These are phyloP conservation scores for Pseudochirops corinnae DNA, from an alignment of 2,797 vertebrate species.

Conservation along the genomic window DNA sequence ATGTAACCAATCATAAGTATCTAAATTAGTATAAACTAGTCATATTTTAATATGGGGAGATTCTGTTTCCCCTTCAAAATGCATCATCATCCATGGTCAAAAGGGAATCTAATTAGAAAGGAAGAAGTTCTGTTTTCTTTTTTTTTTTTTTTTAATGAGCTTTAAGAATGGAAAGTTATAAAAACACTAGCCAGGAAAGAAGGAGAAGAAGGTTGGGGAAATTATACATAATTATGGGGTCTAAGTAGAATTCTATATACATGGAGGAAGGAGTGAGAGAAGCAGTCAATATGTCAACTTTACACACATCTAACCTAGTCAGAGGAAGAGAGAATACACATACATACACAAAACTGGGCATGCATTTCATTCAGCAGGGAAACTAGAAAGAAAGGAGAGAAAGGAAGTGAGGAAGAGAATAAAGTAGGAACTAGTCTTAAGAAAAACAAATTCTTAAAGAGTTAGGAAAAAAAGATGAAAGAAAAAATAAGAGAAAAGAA, in stretches of 20 bases:
- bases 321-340: too few relatives aligned
- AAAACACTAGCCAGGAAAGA: too few relatives aligned
- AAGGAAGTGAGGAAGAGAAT: background rate
- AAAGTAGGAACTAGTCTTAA: background rate
- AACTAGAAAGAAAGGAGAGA: background rate
- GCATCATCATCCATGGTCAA: background rate
- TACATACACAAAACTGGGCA: too few relatives aligned
- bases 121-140: too few relatives aligned
- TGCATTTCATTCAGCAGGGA: background rate
- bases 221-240: too few relatives aligned
- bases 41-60: background rate
- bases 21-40: background rate
- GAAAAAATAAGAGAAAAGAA: background rate
- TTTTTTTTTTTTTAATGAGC: too few relatives aligned
- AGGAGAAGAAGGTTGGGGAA: too few relatives aligned
- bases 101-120: background rate
- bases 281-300: too few relatives aligned
- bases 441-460: background rate
- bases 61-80: background rate
- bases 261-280: too few relatives aligned
- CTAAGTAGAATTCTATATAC: too few relatives aligned
- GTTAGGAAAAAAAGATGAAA: background rate
- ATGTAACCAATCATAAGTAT: background rate
- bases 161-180: too few relatives aligned
- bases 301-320: too few relatives aligned